phyloP scores from a whole-genome alignment of 2,797 vertebrate genomes.

The Sus cebifrons region DNA sequence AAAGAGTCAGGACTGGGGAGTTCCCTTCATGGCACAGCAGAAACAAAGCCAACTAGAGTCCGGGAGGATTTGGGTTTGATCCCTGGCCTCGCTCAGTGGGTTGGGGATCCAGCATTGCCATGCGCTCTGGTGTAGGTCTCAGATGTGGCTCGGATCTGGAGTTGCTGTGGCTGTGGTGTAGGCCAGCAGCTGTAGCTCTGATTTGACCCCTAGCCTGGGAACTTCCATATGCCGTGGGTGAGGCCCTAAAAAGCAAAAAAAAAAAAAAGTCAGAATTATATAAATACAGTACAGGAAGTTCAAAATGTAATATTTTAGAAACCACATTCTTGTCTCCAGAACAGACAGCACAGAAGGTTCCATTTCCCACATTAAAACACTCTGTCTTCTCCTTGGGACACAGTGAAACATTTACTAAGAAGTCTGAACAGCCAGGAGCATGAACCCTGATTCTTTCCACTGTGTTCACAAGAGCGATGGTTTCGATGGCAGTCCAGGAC shows the following conservation, averaged over 20 bases:
- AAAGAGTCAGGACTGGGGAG: slow-evolving; percentile 80
- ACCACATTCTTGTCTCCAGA: slow-evolving; percentile 85
- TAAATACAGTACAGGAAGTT: slow-evolving; percentile 88
- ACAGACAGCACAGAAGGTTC: slow-evolving; percentile 86
- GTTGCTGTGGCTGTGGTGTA: no score
- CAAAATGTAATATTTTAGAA: slow-evolving; percentile 88
- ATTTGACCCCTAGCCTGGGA: no score
- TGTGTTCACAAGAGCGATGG: slow-evolving; percentile 78
- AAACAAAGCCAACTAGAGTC: no score
- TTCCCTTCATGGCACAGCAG: no score
- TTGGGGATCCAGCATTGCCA: no score
- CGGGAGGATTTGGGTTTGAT: no score
- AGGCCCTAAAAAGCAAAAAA: no score
- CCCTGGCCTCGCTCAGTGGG: no score
- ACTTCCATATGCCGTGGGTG: no score
- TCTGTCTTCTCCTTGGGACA: slow-evolving; percentile 85
- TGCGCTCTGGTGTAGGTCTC: no score
- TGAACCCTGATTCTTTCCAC: slow-evolving; percentile 84
- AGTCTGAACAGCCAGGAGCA: slow-evolving; percentile 82
- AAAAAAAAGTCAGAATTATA: slow-evolving; percentile 82
- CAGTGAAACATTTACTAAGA: slow-evolving; percentile 84
- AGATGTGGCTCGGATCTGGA: no score
- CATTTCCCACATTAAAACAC: slow-evolving; percentile 88
- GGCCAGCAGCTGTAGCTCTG: no score
- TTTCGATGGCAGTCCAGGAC: slow-evolving; percentile 68